Percentiles rank a stretch among this genome's conserved stretches.
phyloP scores from a whole-genome alignment of 2,113 vertebrate species.

The Stegastes partitus region DNA sequence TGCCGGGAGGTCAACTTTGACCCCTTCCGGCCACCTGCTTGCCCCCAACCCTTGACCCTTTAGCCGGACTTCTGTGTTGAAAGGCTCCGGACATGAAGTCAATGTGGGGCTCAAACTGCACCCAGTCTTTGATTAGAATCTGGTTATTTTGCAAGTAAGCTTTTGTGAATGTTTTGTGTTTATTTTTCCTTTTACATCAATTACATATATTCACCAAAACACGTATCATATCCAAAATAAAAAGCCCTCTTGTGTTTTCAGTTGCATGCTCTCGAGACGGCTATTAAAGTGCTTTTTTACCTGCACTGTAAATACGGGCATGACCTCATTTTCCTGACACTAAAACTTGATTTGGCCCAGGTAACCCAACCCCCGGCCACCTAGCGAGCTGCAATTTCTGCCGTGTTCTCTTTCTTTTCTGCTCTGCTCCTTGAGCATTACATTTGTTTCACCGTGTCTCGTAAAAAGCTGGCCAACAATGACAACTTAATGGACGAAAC shows the following conservation, averaged over 20 bases:
- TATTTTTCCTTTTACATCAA: not conserved
- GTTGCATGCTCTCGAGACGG: not conserved
- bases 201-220: not conserved
- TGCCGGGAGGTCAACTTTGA: conserved; percentile 77
- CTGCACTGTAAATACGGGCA: not conserved
- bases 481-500: conserved; percentile 76
- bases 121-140: conserved; percentile 8
- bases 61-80: conserved; percentile 59
- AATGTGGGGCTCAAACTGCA: not conserved
- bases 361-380: not conserved
- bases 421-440: conserved; percentile 37
- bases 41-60: conserved; percentile 70
- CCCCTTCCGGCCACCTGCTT: conserved; percentile 80
- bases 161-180: not conserved
- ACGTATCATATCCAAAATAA: no score
- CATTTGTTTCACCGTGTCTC: conserved; percentile 66
- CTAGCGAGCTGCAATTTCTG: conserved; percentile 12
- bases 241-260: no score
- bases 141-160: not conserved
- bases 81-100: conserved; percentile 11
- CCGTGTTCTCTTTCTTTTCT: conserved; percentile 27
- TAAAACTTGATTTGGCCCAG: conserved; percentile 16
- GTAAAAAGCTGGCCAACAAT: conserved; percentile 65
- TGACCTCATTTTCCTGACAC: not conserved
- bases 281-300: not conserved